Evolutionary conservation across 2,888 invertebrate genomes (phyloP).

Genomic region (Oscheius sp.): DNA sequence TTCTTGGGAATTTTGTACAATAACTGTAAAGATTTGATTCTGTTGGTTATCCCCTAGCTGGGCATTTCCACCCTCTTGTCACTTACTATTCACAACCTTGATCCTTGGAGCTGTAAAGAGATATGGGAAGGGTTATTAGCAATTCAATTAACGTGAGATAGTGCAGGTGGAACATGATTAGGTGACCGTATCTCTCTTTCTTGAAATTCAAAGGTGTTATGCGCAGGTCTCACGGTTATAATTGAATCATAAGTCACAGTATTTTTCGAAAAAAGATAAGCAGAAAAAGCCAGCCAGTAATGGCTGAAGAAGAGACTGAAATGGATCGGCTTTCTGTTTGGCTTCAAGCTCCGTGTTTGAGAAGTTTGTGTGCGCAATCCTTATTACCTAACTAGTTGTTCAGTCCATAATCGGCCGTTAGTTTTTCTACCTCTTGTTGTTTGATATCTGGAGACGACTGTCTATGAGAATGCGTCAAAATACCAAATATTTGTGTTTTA

Average conservation of each 20-base stretch:
- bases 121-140: constrained; percentile 14
- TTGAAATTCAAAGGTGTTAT: neutral
- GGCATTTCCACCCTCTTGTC: constrained; percentile 1
- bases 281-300: no score
- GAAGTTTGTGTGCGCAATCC: constrained; percentile 11
- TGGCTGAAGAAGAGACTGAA: no score
- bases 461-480: neutral
- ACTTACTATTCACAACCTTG: constrained; percentile 7
- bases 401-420: neutral
- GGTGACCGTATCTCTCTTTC: neutral
- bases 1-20: neutral
- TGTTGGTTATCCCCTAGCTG: neutral
- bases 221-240: no score
- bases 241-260: no score
- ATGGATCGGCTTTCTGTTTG: neutral
- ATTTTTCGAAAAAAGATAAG: no score
- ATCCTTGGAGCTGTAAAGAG: constrained; percentile 17
- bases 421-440: no score
- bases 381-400: constrained; percentile 9
- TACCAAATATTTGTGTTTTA: constrained; percentile 22
- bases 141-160: constrained; percentile 20
- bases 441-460: no score
- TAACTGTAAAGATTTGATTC: neutral
- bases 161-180: constrained; percentile 12
- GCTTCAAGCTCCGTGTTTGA: constrained; percentile 2